Base-by-base conservation (phyloP, 2,113 vertebrate species). In the Planiliza haematocheilus region DNA sequence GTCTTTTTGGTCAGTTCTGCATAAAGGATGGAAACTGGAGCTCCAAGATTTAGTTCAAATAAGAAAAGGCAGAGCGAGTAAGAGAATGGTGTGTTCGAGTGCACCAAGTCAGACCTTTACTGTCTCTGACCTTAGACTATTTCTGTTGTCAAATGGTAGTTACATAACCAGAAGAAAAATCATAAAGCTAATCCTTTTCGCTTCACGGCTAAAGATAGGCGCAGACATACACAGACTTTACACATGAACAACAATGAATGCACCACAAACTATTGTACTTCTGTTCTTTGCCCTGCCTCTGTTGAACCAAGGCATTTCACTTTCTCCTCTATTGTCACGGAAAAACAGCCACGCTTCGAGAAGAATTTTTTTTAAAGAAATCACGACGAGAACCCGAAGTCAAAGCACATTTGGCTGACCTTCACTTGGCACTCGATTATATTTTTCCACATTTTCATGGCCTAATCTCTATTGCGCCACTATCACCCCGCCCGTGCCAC, bases 101-200 rank as follows among this genome's bases (percentile, higher is more conserved):
- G 58, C 55, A 63, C 2, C 24, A 49, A 81, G 34, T 73, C 70
- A 70, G 53, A 80, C 76, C 62, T 71, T 53, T 74, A 58, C 69
- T 61, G 37, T 60, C 79, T 82, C 79, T 24, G 4, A 62, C 71
- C 55, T 63, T 64, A 72, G 48, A 83, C 74, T 74, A 72, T 70
- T 76, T 81, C 59, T 84, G 59, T 39, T 42, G 73, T 62, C 51
- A 69, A 37, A 80, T 56, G 17, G 45, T 20, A 70, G 71, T 88
- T 91, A 76, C 55, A 10, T 86, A 88, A 92, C 70, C 48, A 75
- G 30, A 86, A 61, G 45, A 78, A 78, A 79, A 81, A 83, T 65
- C 79, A 70, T 75, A 77, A 70, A 37, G 50, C 73, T 84, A 83
- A 89, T 77, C 73, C 64, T 30, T 68, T 55, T 51, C 39, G 42